These are phyloP conservation scores for Terebella lapidaria DNA, from an alignment of 2,888 invertebrate genomes.

Conservation along the genomic window DNA sequence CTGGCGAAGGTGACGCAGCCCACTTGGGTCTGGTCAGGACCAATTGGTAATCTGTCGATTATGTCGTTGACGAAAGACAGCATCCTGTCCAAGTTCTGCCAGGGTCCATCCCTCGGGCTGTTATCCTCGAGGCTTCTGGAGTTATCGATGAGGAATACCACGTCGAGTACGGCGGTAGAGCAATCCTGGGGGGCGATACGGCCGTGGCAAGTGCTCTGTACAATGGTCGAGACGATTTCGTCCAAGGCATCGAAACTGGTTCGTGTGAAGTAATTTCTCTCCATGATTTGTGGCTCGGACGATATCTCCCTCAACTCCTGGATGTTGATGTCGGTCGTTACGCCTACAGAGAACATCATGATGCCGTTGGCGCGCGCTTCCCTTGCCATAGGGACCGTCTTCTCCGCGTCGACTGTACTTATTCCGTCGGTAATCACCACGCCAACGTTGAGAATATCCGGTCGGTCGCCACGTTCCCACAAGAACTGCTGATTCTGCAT, in stretches of 20 bases:
- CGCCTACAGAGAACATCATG: conserved; percentile 18
- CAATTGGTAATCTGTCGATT: neutral
- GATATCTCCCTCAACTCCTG: conserved; percentile 15
- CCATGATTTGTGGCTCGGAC: conserved; percentile 9
- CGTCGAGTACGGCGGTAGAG: neutral
- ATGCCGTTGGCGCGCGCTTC: conserved; percentile 11
- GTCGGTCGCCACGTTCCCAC: conserved; percentile 1
- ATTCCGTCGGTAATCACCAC: conserved; percentile 14
- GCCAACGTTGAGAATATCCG: conserved; percentile 6
- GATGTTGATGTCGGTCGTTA: conserved; percentile 18
- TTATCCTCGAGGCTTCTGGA: neutral
- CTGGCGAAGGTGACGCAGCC: neutral
- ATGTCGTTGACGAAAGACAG: neutral
- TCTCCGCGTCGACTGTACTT: neutral
- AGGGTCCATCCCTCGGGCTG: neutral
- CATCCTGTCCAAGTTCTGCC: neutral
- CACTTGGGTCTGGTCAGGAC: neutral
- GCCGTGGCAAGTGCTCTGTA: neutral
- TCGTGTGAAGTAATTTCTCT: neutral
- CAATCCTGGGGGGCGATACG: neutral
- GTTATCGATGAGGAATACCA: conserved; percentile 1
- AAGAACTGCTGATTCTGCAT: conserved; percentile 18
- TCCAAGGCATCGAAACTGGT: neutral
- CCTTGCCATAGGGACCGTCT: conserved; percentile 4
- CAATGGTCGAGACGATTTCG: neutral